A percentile compares a stretch with the other conserved stretches of the same genome.
Conservation (phyloP, 2,113 vertebrate genomes). For the Tachuris rubrigastra region DNA sequence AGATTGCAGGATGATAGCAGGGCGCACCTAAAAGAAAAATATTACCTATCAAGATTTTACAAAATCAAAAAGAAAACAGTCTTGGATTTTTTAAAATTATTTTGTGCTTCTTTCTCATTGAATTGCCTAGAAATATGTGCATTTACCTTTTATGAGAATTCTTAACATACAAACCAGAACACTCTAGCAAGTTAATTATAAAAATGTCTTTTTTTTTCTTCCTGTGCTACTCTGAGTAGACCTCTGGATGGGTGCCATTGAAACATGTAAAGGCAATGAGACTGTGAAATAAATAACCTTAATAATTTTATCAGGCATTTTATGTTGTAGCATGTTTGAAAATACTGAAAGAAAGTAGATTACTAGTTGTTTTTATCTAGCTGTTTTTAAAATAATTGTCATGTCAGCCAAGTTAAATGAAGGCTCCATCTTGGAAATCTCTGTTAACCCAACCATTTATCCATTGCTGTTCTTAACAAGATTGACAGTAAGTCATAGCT, state of each 20-base stretch:
- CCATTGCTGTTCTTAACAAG: background rate
- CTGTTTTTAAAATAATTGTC: background rate
- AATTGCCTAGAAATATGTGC: background rate
- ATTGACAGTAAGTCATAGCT: background rate
- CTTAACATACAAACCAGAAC: background rate
- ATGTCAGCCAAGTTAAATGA: background rate
- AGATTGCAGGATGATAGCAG: background rate
- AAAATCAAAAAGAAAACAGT: background rate
- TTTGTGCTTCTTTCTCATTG: background rate
- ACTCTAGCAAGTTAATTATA: background rate
- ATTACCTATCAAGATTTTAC: background rate
- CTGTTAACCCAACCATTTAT: background rate
- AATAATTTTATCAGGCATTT: conserved; percentile 53
- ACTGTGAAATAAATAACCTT: conserved; percentile 44
- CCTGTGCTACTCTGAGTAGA: background rate
- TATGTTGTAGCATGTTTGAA: conserved; percentile 36
- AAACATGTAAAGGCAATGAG: conserved; percentile 24
- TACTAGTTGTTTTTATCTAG: conserved; percentile 12
- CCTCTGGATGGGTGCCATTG: conserved; percentile 18
- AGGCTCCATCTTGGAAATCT: background rate
- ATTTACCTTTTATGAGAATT: background rate
- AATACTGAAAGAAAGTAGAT: conserved; percentile 25
- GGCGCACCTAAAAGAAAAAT: background rate
- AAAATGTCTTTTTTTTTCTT: background rate
- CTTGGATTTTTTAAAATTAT: background rate